Evolutionary conservation across 1,140 invertebrate genomes (phyloP).

Genomic region (Aphis craccivora): DNA sequence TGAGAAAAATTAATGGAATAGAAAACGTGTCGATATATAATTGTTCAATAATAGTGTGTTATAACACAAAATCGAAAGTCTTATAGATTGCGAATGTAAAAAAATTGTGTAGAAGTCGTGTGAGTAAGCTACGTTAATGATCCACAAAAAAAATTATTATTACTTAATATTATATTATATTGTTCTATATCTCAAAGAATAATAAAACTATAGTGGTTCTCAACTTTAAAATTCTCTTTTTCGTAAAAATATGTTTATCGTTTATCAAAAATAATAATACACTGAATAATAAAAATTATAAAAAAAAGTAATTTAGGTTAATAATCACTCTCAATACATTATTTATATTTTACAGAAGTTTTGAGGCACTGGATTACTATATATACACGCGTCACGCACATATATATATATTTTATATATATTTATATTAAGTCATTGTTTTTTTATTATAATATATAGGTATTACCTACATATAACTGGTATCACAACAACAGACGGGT

Average conservation of each 20-base stretch:
- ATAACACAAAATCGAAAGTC: not conserved
- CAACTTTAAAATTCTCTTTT: not conserved
- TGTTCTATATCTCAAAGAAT: not conserved
- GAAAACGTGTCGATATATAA: not conserved
- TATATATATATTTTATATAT: too few species aligned
- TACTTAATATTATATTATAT: not conserved
- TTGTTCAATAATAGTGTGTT: not conserved
- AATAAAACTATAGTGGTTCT: not conserved
- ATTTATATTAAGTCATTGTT: too few species aligned
- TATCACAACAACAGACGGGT: too few species aligned
- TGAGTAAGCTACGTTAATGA: not conserved
- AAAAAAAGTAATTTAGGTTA: not conserved
- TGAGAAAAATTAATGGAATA: not conserved
- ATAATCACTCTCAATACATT: not conserved
- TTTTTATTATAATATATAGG: too few species aligned
- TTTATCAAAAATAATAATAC: not conserved
- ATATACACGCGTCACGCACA: too few species aligned
- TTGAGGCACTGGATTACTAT: too few species aligned
- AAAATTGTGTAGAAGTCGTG: not conserved
- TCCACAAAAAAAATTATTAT: not conserved
- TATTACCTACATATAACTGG: too few species aligned
- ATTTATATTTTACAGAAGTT: not conserved
- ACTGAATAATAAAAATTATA: too few species aligned
- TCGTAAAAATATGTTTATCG: not conserved
- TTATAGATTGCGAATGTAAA: not conserved